Evolutionary conservation across 2,113 vertebrate species (phyloP).

Genomic region (Enhydra lutris): DNA sequence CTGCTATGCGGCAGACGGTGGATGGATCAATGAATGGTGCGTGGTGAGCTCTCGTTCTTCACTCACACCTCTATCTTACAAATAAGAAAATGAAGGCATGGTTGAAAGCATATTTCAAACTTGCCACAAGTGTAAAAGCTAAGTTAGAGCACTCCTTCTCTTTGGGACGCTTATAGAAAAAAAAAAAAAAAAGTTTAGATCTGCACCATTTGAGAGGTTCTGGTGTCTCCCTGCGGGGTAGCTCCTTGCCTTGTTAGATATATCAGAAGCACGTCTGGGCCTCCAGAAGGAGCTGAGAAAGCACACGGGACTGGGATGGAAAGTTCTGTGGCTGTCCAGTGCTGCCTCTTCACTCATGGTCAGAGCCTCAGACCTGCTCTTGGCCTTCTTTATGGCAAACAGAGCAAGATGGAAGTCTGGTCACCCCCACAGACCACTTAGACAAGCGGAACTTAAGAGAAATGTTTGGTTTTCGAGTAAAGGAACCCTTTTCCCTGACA

Average conservation of each 20-base stretch:
- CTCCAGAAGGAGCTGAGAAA: not conserved
- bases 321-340: not conserved
- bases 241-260: not conserved
- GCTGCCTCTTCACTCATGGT: not conserved
- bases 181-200: not conserved
- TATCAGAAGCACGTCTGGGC: accelerated
- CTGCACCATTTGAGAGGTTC: not conserved
- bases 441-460: not conserved
- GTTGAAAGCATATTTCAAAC: not conserved
- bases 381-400: not conserved
- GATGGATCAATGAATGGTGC: not conserved
- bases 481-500: not conserved
- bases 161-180: not conserved
- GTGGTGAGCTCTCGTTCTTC: not conserved
- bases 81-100: not conserved
- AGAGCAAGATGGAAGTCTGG: not conserved
- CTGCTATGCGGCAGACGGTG: not conserved
- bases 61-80: not conserved
- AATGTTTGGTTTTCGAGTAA: not conserved
- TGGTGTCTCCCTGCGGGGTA: not conserved
- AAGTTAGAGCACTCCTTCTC: not conserved
- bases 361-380: not conserved
- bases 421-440: not conserved
- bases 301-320: not conserved
- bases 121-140: not conserved